Evolutionary conservation across 2,113 vertebrate species (phyloP).

Genomic region (Morone saxatilis): DNA sequence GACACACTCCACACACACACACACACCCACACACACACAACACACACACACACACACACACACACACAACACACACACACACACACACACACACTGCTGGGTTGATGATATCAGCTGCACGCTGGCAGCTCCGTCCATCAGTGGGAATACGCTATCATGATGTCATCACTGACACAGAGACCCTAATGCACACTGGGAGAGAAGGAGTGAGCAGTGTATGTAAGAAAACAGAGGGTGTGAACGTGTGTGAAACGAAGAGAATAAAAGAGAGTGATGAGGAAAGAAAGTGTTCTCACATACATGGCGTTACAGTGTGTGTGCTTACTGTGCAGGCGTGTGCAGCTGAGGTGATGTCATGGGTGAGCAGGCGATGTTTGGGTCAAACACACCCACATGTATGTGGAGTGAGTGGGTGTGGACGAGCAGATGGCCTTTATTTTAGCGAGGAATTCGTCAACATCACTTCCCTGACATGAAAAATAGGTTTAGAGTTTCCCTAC

Average conservation of each 20-base stretch:
- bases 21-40: not conserved
- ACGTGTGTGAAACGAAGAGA: not conserved
- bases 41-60: not conserved
- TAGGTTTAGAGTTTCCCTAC: slow-evolving; percentile 8
- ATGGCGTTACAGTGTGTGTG: not conserved
- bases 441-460: slow-evolving; percentile 40
- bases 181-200: slow-evolving; percentile 19
- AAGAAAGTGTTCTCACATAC: not conserved
- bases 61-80: slow-evolving; percentile 30
- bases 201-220: not conserved
- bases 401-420: slow-evolving; percentile 28
- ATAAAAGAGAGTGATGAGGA: not conserved
- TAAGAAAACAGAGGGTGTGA: slow-evolving; percentile 2
- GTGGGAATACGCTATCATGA: slow-evolving; percentile 65
- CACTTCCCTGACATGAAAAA: slow-evolving; percentile 34
- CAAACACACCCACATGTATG: slow-evolving; percentile 25
- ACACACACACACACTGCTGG: slow-evolving; percentile 4
- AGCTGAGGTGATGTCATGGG: slow-evolving; percentile 48
- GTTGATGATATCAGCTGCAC: slow-evolving; percentile 59
- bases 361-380: slow-evolving; percentile 18
- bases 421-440: slow-evolving; percentile 57
- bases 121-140: slow-evolving; percentile 26
- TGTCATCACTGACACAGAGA: slow-evolving; percentile 61
- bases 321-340: not conserved
- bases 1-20: slow-evolving; percentile 1